Percentiles rank a stretch among this genome's conserved stretches.
Evolutionary conservation across 2,113 vertebrate species (phyloP).

Genomic region (Chrysemys picta): DNA sequence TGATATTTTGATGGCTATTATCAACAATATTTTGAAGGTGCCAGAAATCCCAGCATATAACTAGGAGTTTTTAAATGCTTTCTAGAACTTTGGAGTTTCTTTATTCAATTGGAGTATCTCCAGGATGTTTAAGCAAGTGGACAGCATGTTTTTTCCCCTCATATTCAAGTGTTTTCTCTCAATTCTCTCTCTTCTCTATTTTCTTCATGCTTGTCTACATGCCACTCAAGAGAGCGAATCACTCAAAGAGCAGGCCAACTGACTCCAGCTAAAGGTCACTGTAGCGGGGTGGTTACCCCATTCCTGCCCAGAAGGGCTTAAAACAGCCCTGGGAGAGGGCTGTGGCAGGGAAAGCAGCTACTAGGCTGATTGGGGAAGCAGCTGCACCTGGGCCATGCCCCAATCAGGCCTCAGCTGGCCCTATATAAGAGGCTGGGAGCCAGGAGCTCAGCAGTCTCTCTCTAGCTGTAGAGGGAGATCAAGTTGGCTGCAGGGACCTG

Average conservation of each 20-base stretch:
- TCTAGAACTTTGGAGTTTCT: background rate
- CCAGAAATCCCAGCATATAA: background rate
- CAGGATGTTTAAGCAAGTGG: background rate
- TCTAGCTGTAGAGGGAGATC: too few species aligned
- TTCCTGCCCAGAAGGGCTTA: too few species aligned
- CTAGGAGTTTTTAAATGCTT: background rate
- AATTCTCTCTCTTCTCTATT: background rate
- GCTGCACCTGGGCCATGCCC: too few species aligned
- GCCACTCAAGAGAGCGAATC: background rate
- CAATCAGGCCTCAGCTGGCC: too few species aligned
- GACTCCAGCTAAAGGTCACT: background rate
- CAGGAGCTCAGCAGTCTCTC: too few species aligned
- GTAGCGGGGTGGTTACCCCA: too few species aligned
- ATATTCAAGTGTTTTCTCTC: background rate
- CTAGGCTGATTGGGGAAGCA: too few species aligned
- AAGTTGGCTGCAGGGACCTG: too few species aligned
- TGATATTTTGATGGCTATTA: background rate
- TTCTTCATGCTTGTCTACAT: background rate
- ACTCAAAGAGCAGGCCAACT: background rate
- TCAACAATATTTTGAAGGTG: background rate
- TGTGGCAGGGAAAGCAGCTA: too few species aligned
- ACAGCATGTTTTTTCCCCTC: background rate
- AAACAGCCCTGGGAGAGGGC: too few species aligned
- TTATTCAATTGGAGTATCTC: background rate
- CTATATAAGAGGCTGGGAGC: too few species aligned